phyloP scores from a whole-genome alignment of 2,888 invertebrate genomes.

The Horisme vitalbata region DNA sequence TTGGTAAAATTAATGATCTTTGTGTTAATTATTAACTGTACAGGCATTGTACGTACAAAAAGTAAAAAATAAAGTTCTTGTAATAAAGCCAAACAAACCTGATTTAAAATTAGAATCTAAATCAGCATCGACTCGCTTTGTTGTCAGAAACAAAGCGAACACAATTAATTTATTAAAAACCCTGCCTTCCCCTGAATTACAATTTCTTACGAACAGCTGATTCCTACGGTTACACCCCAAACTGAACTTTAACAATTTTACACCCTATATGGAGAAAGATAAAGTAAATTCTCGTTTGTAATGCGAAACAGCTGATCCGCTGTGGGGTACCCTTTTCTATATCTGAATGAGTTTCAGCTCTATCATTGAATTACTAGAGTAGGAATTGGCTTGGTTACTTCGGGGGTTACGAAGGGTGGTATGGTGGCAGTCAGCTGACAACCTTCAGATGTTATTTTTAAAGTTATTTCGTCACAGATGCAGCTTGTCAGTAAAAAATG shows the following conservation, averaged over 20 bases:
- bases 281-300: slow-evolving; percentile 4
- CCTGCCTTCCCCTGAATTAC: slow-evolving; percentile 19
- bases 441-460: slow-evolving; percentile 31
- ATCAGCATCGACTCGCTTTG: slow-evolving; percentile 3
- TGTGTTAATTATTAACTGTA: no score
- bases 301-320: slow-evolving; percentile 14
- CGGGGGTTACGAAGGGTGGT: slow-evolving; percentile 18
- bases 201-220: slow-evolving; percentile 34
- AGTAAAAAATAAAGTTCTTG: no score
- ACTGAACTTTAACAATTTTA: neutral
- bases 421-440: slow-evolving; percentile 30
- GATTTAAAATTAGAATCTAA: neutral
- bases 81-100: no score
- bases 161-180: slow-evolving; percentile 31
- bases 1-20: no score
- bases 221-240: slow-evolving; percentile 22
- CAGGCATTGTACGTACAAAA: no score
- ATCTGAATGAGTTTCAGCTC: neutral
- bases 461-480: slow-evolving; percentile 28
- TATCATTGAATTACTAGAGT: neutral
- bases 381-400: neutral
- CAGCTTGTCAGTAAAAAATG: slow-evolving; percentile 27
- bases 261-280: neutral
- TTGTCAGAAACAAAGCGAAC: slow-evolving; percentile 26
- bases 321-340: slow-evolving; percentile 6